Conservation (phyloP, 2,888 invertebrate genomes). For the Lordiphosa fenestrarum region DNA sequence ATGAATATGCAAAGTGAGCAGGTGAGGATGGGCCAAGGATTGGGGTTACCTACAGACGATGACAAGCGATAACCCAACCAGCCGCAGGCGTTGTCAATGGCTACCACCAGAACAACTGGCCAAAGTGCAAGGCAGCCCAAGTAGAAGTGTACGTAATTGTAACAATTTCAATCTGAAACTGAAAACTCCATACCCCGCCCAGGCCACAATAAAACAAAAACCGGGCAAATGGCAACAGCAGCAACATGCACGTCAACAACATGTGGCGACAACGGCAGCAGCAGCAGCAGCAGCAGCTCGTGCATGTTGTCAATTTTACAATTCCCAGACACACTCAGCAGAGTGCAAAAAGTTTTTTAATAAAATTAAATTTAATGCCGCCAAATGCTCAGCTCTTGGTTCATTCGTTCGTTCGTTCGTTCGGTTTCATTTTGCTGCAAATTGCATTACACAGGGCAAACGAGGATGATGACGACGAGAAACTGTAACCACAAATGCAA, state of each 20-base stretch:
- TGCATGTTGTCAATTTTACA: conserved; percentile 67
- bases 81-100: conserved; percentile 29
- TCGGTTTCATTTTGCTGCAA: conserved; percentile 64
- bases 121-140: conserved; percentile 33
- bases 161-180: conserved; percentile 56
- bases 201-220: conserved; percentile 55
- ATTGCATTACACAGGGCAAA: conserved; percentile 62
- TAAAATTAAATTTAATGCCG: conserved; percentile 72
- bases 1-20: conserved; percentile 59
- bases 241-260: conserved; percentile 69
- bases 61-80: conserved; percentile 39
- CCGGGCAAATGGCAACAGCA: conserved; percentile 31
- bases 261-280: conserved; percentile 58
- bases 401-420: conserved; percentile 18
- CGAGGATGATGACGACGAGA: conserved; percentile 27
- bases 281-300: conserved; percentile 45
- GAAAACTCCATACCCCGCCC: conserved; percentile 61
- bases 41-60: conserved; percentile 12
- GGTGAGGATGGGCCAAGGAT: conserved; percentile 15
- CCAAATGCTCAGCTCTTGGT: conserved; percentile 57
- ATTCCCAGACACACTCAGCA: conserved; percentile 44
- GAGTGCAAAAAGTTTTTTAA: conserved; percentile 60
- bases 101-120: conserved; percentile 16
- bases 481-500: conserved; percentile 60
- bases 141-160: conserved; percentile 55